Evolutionary conservation across 2,888 invertebrate genomes (phyloP), one percentile per base, ranked within the genome.

Genomic region (Eupsilia transversa): DNA sequence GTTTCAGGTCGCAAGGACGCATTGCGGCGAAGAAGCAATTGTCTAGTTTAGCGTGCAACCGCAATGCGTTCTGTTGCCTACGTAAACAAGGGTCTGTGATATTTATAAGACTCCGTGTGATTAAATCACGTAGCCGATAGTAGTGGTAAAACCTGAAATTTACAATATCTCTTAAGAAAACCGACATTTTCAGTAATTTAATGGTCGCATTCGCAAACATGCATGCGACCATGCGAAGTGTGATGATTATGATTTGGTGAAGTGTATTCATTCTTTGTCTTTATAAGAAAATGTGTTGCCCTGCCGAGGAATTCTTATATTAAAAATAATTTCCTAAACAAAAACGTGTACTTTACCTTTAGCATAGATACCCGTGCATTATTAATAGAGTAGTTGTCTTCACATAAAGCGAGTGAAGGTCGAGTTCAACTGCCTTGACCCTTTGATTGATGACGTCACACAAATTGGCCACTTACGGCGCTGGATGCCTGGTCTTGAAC

Each of bases 1-100:
- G 59, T 38, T 46, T 10, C 20, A 71, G 27, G 12, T 61, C 20
- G 23, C 56, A 38, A 78, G 72, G 79, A 74, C 82, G 82, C 85
- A 83, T 46, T 83, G 82, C 84, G 81, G 73, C 43, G 75, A 72
- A 65, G 67, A 84, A 68, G 33, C 57, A n/a, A 71, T 60, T 63
- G 52, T 75, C 46, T 73, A 59, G 56, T 56, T 30, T 49, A 59
- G 60, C 69, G n/a, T 74, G 73, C 84, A 79, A 27, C 85, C 74
- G 85, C 82, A 85, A 56, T 84, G 86, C 82, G 84, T 81, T 80
- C 41, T 38, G 49, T 35, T 52, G 17, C 6, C 38, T 41, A 49
- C 30, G 23, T 43, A 35, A 12, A 69, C 46, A 54, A 72, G 10
- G 10, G 35, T 4, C 27, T 57, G 6, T n/a, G 43, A 10, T 66